These are phyloP conservation scores for Panulirus ornatus DNA, from an alignment of 1,140 invertebrate genomes.

Conservation along the genomic window DNA sequence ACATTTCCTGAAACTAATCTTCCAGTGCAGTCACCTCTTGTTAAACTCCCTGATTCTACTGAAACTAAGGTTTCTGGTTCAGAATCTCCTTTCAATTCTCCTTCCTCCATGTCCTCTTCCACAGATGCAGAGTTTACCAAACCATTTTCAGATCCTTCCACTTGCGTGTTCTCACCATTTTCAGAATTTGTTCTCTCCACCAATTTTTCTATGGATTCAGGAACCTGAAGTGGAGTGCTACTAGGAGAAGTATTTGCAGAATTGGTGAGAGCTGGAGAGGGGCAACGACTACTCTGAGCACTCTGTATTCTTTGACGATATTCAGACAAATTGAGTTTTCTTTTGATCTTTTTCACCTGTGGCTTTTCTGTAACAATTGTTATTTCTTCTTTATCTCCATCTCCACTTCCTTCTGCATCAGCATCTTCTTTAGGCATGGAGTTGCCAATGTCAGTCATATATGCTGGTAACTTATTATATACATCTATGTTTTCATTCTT, in stretches of 20 bases:
- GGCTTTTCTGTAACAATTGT: conserved; percentile 49
- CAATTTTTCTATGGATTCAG: conserved; percentile 39
- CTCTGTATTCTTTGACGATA: conserved; percentile 78
- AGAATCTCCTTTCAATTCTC: conserved; percentile 66
- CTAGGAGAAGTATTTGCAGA: not conserved
- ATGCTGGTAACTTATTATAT: conserved; percentile 75
- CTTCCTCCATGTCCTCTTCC: conserved; percentile 65
- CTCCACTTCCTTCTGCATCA: conserved; percentile 18
- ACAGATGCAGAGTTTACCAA: not conserved
- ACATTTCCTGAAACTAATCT: not conserved
- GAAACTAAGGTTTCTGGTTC: conserved; percentile 8
- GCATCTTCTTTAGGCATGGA: conserved; percentile 48
- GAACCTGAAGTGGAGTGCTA: conserved; percentile 19
- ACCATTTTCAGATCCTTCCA: not conserved
- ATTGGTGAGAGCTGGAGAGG: conserved; percentile 71
- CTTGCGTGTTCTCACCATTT: not conserved
- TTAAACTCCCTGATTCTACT: not conserved
- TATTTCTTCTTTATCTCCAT: conserved; percentile 17
- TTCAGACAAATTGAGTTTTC: conserved; percentile 80
- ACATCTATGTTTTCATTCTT: conserved; percentile 38
- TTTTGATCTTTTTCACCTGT: conserved; percentile 74
- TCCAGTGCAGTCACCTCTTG: not conserved
- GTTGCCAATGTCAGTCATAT: conserved; percentile 73
- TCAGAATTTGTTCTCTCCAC: not conserved
- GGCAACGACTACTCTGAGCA: conserved; percentile 67